These are phyloP conservation scores for Ryuthela nishihirai DNA, from an alignment of 2,888 invertebrate genomes.

Conservation along the genomic window DNA sequence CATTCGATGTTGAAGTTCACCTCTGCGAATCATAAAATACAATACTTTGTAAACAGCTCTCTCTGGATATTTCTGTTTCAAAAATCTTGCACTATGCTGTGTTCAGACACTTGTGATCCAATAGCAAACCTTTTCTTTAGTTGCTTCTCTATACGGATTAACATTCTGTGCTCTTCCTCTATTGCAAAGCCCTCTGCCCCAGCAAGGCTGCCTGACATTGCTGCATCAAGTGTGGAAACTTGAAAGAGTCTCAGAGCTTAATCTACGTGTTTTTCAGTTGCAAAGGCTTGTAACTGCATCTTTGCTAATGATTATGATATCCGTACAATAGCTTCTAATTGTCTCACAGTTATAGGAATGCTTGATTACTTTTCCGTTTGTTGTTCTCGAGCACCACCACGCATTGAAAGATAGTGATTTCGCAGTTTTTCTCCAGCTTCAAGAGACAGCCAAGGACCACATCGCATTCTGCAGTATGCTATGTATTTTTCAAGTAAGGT, in stretches of 20 bases:
- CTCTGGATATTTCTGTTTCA: constrained; percentile 68
- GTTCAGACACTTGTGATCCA: constrained; percentile 94
- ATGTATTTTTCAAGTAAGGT: constrained; percentile 84
- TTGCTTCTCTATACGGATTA: constrained; percentile 88
- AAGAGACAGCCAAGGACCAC: constrained; percentile 84
- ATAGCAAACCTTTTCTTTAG: constrained; percentile 88
- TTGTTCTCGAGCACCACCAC: constrained; percentile 72
- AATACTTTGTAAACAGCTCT: constrained; percentile 84
- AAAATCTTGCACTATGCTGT: constrained; percentile 84
- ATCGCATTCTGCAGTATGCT: constrained; percentile 81
- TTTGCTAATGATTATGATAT: constrained; percentile 96
- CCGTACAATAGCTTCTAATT: constrained; percentile 92
- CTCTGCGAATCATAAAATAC: constrained; percentile 88
- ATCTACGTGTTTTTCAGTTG: constrained; percentile 82
- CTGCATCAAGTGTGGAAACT: constrained; percentile 95
- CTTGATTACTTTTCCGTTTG: constrained; percentile 70
- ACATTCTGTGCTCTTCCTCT: constrained; percentile 86
- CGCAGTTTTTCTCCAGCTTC: constrained; percentile 83
- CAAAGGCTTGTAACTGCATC: constrained; percentile 92
- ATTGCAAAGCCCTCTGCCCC: constrained; percentile 98
- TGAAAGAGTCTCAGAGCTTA: constrained; percentile 94
- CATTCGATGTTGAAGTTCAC: constrained; percentile 92
- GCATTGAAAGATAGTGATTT: constrained; percentile 92
- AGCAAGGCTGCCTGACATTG: constrained; percentile 83
- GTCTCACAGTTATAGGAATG: constrained; percentile 93